These are phyloP conservation scores for Pelagia noctiluca DNA, from an alignment of 30 jellyfish, hydroid and myxozoan genomes.

Conservation along the genomic window DNA sequence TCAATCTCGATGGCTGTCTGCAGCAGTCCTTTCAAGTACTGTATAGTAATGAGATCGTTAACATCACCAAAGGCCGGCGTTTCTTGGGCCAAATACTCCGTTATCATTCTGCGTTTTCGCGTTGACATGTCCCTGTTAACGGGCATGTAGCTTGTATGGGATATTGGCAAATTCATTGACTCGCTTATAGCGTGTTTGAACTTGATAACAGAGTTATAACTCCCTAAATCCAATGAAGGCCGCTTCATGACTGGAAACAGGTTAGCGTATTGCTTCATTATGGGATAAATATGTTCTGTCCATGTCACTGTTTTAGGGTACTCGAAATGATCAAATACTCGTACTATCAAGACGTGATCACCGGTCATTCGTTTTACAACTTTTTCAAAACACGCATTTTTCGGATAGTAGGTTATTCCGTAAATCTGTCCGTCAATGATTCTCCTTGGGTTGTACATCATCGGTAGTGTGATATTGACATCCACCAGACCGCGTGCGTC, in stretches of 20 bases:
- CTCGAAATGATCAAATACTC: slow-evolving; percentile 38
- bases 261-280: slow-evolving; percentile 54
- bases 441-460: slow-evolving; percentile 39
- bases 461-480: slow-evolving; percentile 17
- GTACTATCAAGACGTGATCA: background rate
- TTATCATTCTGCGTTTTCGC: slow-evolving; percentile 63
- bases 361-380: background rate
- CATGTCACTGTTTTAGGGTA: slow-evolving; percentile 46
- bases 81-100: slow-evolving; percentile 42
- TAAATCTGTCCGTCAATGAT: slow-evolving; percentile 60
- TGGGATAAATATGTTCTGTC: slow-evolving; percentile 63
- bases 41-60: slow-evolving; percentile 21
- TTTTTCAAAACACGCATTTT: slow-evolving; percentile 6
- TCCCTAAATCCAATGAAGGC: slow-evolving; percentile 34
- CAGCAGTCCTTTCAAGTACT: slow-evolving; percentile 36
- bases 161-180: slow-evolving; percentile 45
- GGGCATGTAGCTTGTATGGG: slow-evolving; percentile 63
- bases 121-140: slow-evolving; percentile 60
- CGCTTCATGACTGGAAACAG: slow-evolving; percentile 62
- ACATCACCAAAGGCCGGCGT: slow-evolving; percentile 42
- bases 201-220: slow-evolving; percentile 42
- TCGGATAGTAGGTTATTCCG: slow-evolving; percentile 32
- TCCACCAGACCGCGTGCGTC: slow-evolving; percentile 17
- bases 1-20: slow-evolving; percentile 62
- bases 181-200: slow-evolving; percentile 20